Evolutionary conservation across 2,113 vertebrate genomes (phyloP), one percentile per base, ranked within the genome.

Genomic region (Anolis sagrei): DNA sequence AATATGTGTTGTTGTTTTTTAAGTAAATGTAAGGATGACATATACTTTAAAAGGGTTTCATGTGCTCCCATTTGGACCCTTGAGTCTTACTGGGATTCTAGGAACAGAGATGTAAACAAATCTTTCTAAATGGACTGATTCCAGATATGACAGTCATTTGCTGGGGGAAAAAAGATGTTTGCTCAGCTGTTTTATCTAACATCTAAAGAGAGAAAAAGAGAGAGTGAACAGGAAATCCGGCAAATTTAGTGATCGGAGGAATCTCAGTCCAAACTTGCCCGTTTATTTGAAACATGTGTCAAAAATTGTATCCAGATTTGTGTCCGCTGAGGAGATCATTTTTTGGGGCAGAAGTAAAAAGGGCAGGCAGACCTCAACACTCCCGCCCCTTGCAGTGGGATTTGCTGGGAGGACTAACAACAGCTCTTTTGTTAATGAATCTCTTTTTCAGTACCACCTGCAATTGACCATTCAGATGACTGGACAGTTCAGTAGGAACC

Each of bases 121-220:
- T 84, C 86, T 34, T 58, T 90, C 54, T 72, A 82, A 84, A 84
- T 76, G 77, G 72, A 87, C 7, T 36, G 81, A 81, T 95, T 93
- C 92, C 62, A 90, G 83, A 84, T 89, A 87, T 82, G 90, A 95
- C 93, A 88, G 87, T 90, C 84, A 91, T 86, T 44, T 94, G 96
- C 90, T 29, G 27, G 29, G 27, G 7, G 6, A 90, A 86, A 58
- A 49, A 27, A 72, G 0, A 44, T 96, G 93, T 97, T 97, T 96
- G 90, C 91, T 95, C 96, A 97, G 96, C 95, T 97, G 96, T 95
- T 86, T 90, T 82, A 54, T 89, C 81, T 0, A 84, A 61, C 75
- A 62, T 62, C 66, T 82, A 82, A 89, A 48, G 13, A 70, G 89
- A 88, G 81, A 64, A 79, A 82, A 74, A 51, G 34, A 58, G 91